phyloP scores from a whole-genome alignment of 2,797 vertebrate genomes.

The Anguilla obscura region DNA sequence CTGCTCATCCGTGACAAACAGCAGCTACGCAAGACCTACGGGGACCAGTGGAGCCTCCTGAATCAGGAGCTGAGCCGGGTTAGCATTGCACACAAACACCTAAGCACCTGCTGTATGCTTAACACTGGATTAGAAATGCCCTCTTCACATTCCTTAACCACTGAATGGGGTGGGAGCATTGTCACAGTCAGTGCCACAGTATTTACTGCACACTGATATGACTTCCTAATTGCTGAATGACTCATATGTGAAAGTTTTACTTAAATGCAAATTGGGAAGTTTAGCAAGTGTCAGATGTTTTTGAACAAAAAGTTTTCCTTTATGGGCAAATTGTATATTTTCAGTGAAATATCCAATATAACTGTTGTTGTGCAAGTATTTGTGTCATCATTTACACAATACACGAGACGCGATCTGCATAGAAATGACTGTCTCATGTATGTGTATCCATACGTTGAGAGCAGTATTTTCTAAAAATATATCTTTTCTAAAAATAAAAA shows the following conservation, averaged over 20 bases:
- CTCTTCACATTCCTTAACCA: not conserved
- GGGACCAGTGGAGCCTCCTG: constrained; percentile 86
- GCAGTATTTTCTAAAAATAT: not conserved
- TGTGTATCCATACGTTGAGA: not conserved
- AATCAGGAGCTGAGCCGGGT: constrained; percentile 88
- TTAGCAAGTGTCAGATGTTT: not conserved
- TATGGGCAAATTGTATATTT: not conserved
- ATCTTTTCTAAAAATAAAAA: not conserved
- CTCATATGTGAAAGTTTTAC: not conserved
- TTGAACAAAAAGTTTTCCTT: not conserved
- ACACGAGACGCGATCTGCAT: not conserved
- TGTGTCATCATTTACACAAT: not conserved
- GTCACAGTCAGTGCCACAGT: not conserved
- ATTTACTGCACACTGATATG: not conserved
- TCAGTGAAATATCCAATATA: not conserved
- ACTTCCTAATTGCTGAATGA: not conserved
- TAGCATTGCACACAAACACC: constrained; percentile 20
- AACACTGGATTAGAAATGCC: not conserved
- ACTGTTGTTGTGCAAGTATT: not conserved
- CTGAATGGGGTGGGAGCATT: not conserved
- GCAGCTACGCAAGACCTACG: constrained; percentile 85
- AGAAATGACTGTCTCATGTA: not conserved
- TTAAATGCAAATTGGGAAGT: not conserved
- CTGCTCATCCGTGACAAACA: constrained; percentile 92
- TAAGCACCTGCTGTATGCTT: not conserved